Evolutionary conservation across 1,140 invertebrate genomes (phyloP).

Genomic region (Pollicipes pollicipes): DNA sequence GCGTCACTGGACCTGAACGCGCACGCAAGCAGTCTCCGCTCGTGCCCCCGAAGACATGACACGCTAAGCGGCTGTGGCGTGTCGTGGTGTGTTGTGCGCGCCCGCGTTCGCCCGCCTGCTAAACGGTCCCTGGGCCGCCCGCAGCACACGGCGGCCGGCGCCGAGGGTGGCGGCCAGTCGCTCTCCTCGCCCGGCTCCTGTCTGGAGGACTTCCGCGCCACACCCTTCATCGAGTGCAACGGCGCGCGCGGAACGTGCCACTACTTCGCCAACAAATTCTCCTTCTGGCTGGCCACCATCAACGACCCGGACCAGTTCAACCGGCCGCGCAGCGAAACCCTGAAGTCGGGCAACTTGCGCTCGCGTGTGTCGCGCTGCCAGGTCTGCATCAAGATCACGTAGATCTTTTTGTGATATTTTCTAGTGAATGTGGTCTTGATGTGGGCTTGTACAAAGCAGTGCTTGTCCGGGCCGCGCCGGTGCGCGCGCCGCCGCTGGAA

Average conservation of each 20-base stretch:
- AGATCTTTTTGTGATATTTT: no score
- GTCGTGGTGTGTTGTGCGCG: no score
- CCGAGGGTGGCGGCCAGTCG: constrained; percentile 85
- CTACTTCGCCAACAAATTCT: constrained; percentile 91
- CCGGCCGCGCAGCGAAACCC: constrained; percentile 64
- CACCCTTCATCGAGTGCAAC: constrained; percentile 91
- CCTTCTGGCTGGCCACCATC: constrained; percentile 95
- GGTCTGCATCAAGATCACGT: constrained; percentile 48
- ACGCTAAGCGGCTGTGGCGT: no score
- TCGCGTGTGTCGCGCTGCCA: constrained; percentile 77
- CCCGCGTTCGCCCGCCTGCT: no score
- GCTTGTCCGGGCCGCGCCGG: no score
- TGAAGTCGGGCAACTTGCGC: constrained; percentile 73
- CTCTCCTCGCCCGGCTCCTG: constrained; percentile 86
- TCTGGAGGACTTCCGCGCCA: constrained; percentile 86
- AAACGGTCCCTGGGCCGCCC: no score
- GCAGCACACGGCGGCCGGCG: constrained; percentile 88
- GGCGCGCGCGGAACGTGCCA: constrained; percentile 81
- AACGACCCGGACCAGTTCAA: constrained; percentile 68
- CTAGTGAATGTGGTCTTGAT: no score
- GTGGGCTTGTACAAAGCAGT: no score
- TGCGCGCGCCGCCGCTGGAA: no score
- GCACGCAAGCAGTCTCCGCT: no score
- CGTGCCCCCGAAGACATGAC: no score
- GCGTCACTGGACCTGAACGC: no score